phyloP scores from a whole-genome alignment of 2,113 vertebrate species.

The Chaetodon auriga region DNA sequence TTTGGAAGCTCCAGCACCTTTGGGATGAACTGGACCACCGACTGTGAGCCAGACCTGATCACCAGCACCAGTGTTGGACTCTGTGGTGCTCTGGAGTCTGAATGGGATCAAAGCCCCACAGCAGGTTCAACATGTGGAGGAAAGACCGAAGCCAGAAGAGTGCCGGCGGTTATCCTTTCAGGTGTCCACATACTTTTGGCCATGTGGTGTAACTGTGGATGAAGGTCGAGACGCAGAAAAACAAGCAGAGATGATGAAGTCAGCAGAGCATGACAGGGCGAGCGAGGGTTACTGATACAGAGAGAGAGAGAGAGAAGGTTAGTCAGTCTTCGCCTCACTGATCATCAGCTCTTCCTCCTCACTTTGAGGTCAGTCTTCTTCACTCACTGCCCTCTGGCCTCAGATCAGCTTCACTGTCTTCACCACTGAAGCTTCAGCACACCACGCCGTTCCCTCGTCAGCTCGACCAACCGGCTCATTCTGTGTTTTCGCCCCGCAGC shows the following conservation, averaged over 20 bases:
- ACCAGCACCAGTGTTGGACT: too few species aligned
- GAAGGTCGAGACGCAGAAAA: neutral
- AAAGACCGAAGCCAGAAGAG: neutral
- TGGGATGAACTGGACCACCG: too few species aligned
- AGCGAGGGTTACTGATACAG: neutral
- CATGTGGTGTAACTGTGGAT: neutral
- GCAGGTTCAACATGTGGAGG: too few species aligned
- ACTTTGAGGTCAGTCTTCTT: neutral
- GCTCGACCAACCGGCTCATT: neutral
- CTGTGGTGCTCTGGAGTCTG: too few species aligned
- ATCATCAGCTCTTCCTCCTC: neutral
- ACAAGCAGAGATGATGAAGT: slow-evolving; percentile 6
- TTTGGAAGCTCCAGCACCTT: too few species aligned
- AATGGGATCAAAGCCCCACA: too few species aligned
- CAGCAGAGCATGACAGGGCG: neutral
- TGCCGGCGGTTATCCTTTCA: neutral
- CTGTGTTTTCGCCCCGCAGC: neutral
- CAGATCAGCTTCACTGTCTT: neutral
- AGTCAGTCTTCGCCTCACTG: slow-evolving; percentile 4
- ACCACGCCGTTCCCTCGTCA: neutral
- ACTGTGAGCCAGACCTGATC: too few species aligned
- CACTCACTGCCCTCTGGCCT: neutral
- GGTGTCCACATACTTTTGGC: neutral
- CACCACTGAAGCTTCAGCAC: neutral
- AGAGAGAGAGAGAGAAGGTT: neutral